Evolutionary conservation across 2,113 vertebrate species (phyloP).

Genomic region (Hippolais icterina): DNA sequence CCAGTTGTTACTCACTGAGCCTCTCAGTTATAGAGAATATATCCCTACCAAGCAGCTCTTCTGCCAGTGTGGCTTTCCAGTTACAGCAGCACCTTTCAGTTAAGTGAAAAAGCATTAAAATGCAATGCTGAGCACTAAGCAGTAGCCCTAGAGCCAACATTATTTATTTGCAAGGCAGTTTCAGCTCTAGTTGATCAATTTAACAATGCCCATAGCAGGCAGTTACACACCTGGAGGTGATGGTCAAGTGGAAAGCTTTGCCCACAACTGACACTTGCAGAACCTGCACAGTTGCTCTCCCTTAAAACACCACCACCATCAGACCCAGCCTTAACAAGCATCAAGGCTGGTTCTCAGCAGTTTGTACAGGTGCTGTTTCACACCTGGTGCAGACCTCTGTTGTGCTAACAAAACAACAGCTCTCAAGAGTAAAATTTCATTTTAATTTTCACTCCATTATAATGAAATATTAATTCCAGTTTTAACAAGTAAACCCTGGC

Average conservation of each 20-base stretch:
- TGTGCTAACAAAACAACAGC: background rate
- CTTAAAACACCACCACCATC: fast-evolving
- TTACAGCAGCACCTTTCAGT: fast-evolving
- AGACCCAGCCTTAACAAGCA: background rate
- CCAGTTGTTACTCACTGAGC: background rate
- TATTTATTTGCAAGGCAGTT: background rate
- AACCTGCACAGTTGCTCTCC: background rate
- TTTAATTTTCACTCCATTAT: background rate
- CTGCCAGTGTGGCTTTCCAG: background rate
- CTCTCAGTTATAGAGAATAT: background rate
- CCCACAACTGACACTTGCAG: fast-evolving
- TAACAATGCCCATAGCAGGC: fast-evolving
- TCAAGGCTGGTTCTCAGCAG: background rate
- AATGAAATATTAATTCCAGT: background rate
- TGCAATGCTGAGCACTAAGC: background rate
- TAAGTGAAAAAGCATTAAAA: background rate
- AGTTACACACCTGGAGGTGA: fast-evolving
- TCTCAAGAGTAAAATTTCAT: fast-evolving
- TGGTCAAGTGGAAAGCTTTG: fast-evolving
- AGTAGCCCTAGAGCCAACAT: fast-evolving
- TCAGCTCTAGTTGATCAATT: fast-evolving
- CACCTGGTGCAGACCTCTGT: background rate
- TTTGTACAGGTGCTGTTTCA: background rate
- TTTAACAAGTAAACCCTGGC: background rate
- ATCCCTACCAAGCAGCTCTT: background rate